Evolutionary conservation across 2,888 invertebrate species (phyloP), one percentile per base, ranked within the genome.

Genomic region (Drosophila stalkeri): DNA sequence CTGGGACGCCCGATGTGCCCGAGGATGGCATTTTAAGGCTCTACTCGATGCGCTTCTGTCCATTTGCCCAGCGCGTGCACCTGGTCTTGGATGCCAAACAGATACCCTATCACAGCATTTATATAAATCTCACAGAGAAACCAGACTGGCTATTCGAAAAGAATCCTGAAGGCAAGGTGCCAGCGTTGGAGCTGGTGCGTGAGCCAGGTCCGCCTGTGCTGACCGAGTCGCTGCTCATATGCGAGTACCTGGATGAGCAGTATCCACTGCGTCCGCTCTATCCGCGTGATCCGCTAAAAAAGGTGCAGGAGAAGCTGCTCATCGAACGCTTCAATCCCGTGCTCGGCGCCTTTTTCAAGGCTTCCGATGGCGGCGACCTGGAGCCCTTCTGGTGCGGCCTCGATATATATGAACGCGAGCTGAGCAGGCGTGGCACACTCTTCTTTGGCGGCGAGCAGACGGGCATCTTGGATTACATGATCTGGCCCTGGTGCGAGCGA

Each of bases 41-140:
- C 8, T 97, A 97, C 90, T 96, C 96, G 43, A 97, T 97, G 96
- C 94, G 97, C 80, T 97, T 97, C 92, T 97, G 97, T 88, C 97
- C 97, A 0, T 97, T 95, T 80, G 96, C 97, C 0, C 96, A 97
- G 91, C 94, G 97, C 75, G 95, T 95, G 64, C 95, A 96, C 78
- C 94, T 97, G 44, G 96, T 96, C 7, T 93, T 97, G 72, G 96
- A 96, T 81, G 96, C 97, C n/a, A 97, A 97, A 92, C 95, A 96
- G 86, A 94, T 97, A 81, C 95, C 95, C 93, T 96, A 97, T 89
- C 97, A 97, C 88, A 94, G 95, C 46, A 95, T 97, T 47, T 96
- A 96, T 90, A 94, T 97, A 47, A 96, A 97, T 93, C 93, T 97
- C 82, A 95, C 95, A 56, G 94, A 95, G 67, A 97, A 97, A 91